A percentile compares a stretch with the other conserved stretches of the same genome.
These are phyloP conservation scores for Mantis religiosa DNA, from an alignment of 2,888 invertebrate species.

Conservation along the genomic window DNA sequence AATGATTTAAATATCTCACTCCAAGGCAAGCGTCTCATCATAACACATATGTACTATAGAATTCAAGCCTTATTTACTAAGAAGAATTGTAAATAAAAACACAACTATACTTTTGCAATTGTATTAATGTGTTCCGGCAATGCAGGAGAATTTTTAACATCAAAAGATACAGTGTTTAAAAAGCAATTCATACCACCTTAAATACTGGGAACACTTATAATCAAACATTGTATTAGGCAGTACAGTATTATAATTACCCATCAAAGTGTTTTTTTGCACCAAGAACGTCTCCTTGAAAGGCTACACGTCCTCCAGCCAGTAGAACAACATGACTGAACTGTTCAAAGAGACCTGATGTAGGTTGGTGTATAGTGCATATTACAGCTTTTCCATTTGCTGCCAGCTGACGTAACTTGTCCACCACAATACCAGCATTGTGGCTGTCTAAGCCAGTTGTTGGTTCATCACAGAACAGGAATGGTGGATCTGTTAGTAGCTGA, in stretches of 20 bases:
- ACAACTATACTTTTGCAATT: too few relatives aligned
- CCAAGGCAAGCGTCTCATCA: too few relatives aligned
- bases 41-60: too few relatives aligned
- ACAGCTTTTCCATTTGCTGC: constrained; percentile 70
- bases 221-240: too few relatives aligned
- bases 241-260: constrained; percentile 47
- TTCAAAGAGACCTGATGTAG: constrained; percentile 79
- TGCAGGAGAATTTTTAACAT: too few relatives aligned
- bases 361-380: constrained; percentile 87
- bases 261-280: constrained; percentile 66
- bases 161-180: too few relatives aligned
- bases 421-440: constrained; percentile 77
- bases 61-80: too few relatives aligned
- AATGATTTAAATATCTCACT: too few relatives aligned
- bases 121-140: too few relatives aligned
- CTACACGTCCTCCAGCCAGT: constrained; percentile 71
- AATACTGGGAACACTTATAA: too few relatives aligned
- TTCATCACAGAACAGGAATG: constrained; percentile 88
- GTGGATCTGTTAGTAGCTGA: constrained; percentile 81
- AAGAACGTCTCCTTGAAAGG: constrained; percentile 71
- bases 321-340: constrained; percentile 76
- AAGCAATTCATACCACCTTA: too few relatives aligned
- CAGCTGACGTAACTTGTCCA: constrained; percentile 63
- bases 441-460: constrained; percentile 91
- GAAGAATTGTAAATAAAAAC: too few relatives aligned